Evolutionary conservation across 2,888 invertebrate species (phyloP).

Genomic region (Caenorhabditis angaria): DNA sequence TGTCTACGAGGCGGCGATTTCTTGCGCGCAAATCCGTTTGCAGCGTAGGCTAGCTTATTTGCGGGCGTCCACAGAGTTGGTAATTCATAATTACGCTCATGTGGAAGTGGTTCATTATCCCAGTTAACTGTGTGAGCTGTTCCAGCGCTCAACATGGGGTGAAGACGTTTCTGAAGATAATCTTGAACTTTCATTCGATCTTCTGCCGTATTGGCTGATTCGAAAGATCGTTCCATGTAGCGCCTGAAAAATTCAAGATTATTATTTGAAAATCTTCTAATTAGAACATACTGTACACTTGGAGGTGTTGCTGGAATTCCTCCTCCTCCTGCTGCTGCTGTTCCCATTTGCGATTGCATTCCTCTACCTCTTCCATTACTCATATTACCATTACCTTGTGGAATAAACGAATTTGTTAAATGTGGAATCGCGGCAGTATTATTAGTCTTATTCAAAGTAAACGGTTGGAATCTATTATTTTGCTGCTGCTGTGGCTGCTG

Average conservation of each 20-base stretch:
- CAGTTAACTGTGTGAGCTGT: constrained; percentile 90
- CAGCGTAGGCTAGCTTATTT: constrained; percentile 42
- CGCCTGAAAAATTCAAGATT: constrained; percentile 74
- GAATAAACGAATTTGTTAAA: constrained; percentile 35
- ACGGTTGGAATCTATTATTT: constrained; percentile 28
- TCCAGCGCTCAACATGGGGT: constrained; percentile 86
- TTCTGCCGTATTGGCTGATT: constrained; percentile 84
- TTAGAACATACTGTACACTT: constrained; percentile 21
- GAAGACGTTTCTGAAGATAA: constrained; percentile 91
- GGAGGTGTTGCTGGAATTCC: constrained; percentile 15
- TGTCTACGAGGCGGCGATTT: constrained; percentile 26
- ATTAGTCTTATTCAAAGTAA: constrained; percentile 30
- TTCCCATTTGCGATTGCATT: background rate
- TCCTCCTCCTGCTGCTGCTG: background rate
- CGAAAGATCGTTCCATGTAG: constrained; percentile 91
- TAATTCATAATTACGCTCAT: constrained; percentile 62
- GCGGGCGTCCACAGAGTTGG: constrained; percentile 60
- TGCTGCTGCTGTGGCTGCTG: constrained; percentile 12
- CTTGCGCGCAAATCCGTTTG: constrained; percentile 38
- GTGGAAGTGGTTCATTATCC: constrained; percentile 91
- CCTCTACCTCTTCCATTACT: constrained; percentile 25
- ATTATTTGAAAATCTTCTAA: background rate
- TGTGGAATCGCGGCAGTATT: constrained; percentile 24
- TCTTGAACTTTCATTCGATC: constrained; percentile 94
- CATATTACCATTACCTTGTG: constrained; percentile 29